Conservation (phyloP, 2,797 vertebrate genomes). For the Cryptoprocta ferox region DNA sequence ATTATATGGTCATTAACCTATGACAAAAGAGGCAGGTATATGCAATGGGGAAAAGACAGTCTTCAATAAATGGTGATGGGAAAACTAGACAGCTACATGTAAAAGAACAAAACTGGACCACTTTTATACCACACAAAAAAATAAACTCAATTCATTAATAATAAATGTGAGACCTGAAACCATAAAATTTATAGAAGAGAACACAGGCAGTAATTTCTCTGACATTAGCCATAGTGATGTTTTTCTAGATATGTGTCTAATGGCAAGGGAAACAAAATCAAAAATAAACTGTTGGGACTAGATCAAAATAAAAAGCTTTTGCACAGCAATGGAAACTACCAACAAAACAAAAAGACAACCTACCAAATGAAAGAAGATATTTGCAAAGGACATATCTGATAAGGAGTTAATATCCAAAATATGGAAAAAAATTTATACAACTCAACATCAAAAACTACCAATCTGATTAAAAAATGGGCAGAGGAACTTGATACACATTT, state of each 20-base stretch:
- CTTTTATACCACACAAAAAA: not conserved
- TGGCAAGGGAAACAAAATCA: not conserved
- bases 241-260: not conserved
- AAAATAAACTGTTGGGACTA: not conserved
- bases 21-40: not conserved
- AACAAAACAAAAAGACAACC: not conserved
- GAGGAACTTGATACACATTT: not conserved
- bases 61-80: not conserved
- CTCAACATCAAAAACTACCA: not conserved
- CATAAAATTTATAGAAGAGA: not conserved
- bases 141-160: not conserved
- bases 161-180: not conserved
- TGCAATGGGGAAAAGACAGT: not conserved
- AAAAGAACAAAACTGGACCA: not conserved
- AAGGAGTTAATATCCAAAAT: not conserved
- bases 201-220: not conserved
- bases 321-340: not conserved
- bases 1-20: not conserved
- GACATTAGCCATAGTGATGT: not conserved
- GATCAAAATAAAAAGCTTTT: not conserved
- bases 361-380: not conserved
- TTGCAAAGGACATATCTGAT: not conserved
- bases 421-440: not conserved
- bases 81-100: not conserved
- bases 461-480: not conserved